Conservation (phyloP, 2,888 invertebrate genomes). For the Urechis unicinctus region DNA sequence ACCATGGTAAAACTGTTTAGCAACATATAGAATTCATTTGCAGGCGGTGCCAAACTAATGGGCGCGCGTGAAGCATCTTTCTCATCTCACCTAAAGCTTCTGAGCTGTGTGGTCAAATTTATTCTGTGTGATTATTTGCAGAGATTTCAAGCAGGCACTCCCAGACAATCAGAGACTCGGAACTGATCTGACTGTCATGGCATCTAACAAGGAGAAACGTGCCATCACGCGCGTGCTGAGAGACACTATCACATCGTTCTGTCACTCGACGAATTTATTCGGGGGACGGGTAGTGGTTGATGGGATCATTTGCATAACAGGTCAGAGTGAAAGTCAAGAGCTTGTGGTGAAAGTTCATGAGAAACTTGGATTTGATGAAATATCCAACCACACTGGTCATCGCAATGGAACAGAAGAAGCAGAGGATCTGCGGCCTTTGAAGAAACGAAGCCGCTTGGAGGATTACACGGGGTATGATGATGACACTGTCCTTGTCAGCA, state of each 20-base stretch:
- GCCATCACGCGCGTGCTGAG: conserved; percentile 11
- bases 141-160: no score
- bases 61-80: no score
- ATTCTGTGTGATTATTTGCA: no score
- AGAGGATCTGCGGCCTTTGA: not conserved
- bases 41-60: no score
- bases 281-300: conserved; percentile 21
- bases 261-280: conserved; percentile 12
- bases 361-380: conserved; percentile 5
- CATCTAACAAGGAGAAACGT: conserved; percentile 5
- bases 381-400: not conserved
- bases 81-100: no score
- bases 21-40: no score
- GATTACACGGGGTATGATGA: not conserved
- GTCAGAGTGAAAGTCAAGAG: conserved; percentile 20
- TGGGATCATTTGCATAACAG: conserved; percentile 23
- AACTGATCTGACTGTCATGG: no score
- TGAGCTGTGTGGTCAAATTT: no score
- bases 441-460: conserved; percentile 1
- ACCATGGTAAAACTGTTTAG: no score
- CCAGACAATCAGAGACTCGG: no score
- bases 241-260: conserved; percentile 19
- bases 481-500: not conserved
- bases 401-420: not conserved
- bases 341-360: conserved; percentile 23